Base-by-base conservation (phyloP, 1,140 invertebrate genomes). In the Rhyacophila brunnea region DNA sequence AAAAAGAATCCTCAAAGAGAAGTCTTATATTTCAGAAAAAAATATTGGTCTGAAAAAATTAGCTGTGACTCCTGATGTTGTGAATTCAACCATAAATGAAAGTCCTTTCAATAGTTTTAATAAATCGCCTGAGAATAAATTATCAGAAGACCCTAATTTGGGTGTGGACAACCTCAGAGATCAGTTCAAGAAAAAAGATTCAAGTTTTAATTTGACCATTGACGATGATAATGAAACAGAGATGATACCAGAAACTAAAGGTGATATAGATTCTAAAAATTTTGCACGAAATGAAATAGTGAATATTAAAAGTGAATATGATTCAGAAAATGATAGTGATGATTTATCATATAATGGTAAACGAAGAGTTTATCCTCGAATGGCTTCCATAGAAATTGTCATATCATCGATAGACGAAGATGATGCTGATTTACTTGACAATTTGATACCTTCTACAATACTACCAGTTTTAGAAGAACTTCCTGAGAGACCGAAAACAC, bases 51-150 rank as follows among this genome's bases (percentile, higher is more conserved):
- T 63, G 20, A 67, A 47, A 62, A 62, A 19, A n/a, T 57, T 66
- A 51, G 65, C 69, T 67, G 62, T 67, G 17, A 72, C 77, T 35
- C 77, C 75, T 17, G 77, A 79, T 55, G 69, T 79, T 38, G 72
- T 78, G 6, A 77, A 79, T 66, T 79, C 75, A 38, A 77, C 75
- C 10, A 67, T 74, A 18, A 68, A 52, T 51, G 74, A 78, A 36
- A 60, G 49, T 6, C 58, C 68, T 23, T 38, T 18, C 10, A 35
- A 54, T 10, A 3, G 3, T 15, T 13, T 13, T 40, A 40, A 35
- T 6, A n/a, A 6, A 5, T 13, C 11, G 3, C 5, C 15, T 13
- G 38, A 15, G 11, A n/a, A 40, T n/a, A 15, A 5, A 5, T 40
- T 5, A 5, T 40, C 11, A 6, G 15, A n/a, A 15, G 38, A 40